Percentiles rank a stretch among this genome's conserved stretches.
Evolutionary conservation across 1,140 invertebrate species (phyloP).

Genomic region (Bombyx mori): DNA sequence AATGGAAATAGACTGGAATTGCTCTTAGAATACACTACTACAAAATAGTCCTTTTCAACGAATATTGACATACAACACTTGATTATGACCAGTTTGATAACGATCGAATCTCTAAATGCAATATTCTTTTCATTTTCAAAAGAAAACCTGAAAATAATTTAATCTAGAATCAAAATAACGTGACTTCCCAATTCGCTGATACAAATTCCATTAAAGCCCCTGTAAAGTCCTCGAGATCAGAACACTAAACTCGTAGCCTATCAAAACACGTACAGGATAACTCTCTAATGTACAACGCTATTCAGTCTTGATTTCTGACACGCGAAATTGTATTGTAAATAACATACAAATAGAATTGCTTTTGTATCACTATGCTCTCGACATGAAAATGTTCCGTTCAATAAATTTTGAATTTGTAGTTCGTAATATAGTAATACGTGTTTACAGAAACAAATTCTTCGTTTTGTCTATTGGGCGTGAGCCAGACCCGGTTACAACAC

Average conservation of each 20-base stretch:
- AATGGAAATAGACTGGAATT: background rate
- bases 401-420: slow-evolving; percentile 23
- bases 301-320: slow-evolving; percentile 8
- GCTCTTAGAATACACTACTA: too few species aligned
- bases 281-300: slow-evolving; percentile 27
- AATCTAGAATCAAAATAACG: background rate
- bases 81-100: too few species aligned
- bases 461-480: slow-evolving; percentile 15
- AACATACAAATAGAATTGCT: slow-evolving; percentile 14
- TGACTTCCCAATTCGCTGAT: slow-evolving; percentile 28
- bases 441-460: slow-evolving; percentile 24
- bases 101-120: too few species aligned
- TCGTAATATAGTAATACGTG: slow-evolving; percentile 23
- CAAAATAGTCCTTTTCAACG: too few species aligned
- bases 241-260: slow-evolving; percentile 42
- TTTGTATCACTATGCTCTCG: slow-evolving; percentile 22
- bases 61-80: too few species aligned
- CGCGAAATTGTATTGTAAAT: slow-evolving; percentile 27
- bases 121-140: too few species aligned
- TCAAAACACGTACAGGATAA: slow-evolving; percentile 51
- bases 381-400: slow-evolving; percentile 17
- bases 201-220: slow-evolving; percentile 38
- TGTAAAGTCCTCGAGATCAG: slow-evolving; percentile 39
- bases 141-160: too few species aligned
- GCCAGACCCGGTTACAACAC: slow-evolving; percentile 16